A percentile compares a stretch with the other conserved stretches of the same genome.
Conservation (phyloP, 2,888 invertebrate species). For the Epistrophe eligans region DNA sequence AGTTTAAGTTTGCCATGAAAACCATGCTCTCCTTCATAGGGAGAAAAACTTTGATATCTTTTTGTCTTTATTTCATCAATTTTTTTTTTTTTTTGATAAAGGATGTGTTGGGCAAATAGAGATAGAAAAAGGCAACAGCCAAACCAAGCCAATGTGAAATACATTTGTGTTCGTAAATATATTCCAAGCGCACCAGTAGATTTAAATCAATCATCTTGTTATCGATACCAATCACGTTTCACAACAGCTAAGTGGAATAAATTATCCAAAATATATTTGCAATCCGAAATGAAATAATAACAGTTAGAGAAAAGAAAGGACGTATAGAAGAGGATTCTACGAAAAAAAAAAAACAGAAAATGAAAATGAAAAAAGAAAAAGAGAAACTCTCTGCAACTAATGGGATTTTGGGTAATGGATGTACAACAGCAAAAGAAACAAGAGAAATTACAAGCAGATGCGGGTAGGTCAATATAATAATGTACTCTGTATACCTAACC, state of each 20-base stretch:
- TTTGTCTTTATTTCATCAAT: slow-evolving; percentile 34
- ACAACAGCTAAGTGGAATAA: slow-evolving; percentile 69
- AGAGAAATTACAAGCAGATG: slow-evolving; percentile 48
- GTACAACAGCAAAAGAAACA: slow-evolving; percentile 20
- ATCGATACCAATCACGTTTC: slow-evolving; percentile 72
- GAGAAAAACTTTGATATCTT: slow-evolving; percentile 14
- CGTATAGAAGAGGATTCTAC: slow-evolving; percentile 5
- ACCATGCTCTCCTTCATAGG: not conserved
- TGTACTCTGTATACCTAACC: not conserved
- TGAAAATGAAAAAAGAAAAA: not conserved
- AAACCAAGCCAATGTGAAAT: slow-evolving; percentile 8
- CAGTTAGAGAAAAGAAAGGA: slow-evolving; percentile 3
- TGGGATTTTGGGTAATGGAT: slow-evolving; percentile 38
- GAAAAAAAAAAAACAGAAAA: slow-evolving; percentile 30
- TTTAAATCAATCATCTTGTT: slow-evolving; percentile 70
- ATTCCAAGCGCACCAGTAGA: slow-evolving; percentile 40
- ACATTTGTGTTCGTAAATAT: slow-evolving; percentile 9
- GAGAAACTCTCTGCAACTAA: slow-evolving; percentile 27
- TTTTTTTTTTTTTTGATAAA: slow-evolving; percentile 18
- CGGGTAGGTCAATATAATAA: slow-evolving; percentile 48
- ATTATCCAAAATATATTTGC: slow-evolving; percentile 58
- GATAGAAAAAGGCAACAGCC: slow-evolving; percentile 1
- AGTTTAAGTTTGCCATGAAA: not conserved
- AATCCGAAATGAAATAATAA: slow-evolving; percentile 20
- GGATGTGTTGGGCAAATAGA: slow-evolving; percentile 24